Conservation (phyloP, 2,888 invertebrate species). For the Tryphoninae sp. region DNA sequence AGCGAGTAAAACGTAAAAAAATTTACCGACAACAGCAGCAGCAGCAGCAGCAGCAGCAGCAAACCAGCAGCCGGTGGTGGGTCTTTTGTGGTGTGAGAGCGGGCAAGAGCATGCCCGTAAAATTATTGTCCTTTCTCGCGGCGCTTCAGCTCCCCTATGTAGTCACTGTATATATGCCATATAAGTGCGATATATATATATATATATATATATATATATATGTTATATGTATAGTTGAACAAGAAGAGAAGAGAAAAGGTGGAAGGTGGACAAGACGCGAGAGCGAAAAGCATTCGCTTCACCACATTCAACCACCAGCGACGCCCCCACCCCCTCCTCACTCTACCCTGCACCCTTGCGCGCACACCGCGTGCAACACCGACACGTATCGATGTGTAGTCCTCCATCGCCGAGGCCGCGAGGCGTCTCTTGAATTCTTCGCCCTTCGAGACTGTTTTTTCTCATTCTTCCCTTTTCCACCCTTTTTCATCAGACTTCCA, state of each 20-base stretch:
- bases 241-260: constrained; percentile 14
- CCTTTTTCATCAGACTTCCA: constrained; percentile 13
- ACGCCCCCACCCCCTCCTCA: constrained; percentile 7
- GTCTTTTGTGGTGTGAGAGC: constrained; percentile 69
- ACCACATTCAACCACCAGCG: constrained; percentile 35
- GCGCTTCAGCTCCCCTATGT: constrained; percentile 6
- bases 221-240: constrained; percentile 6
- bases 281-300: constrained; percentile 21
- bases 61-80: constrained; percentile 73
- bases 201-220: constrained; percentile 21
- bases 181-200: constrained; percentile 20
- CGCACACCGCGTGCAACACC: constrained; percentile 4
- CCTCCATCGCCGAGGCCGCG: neutral
- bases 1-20: constrained; percentile 78
- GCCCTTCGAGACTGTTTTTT: neutral
- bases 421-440: constrained; percentile 23
- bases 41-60: neutral
- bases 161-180: constrained; percentile 10
- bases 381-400: constrained; percentile 29
- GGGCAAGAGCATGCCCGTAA: constrained; percentile 71
- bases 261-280: constrained; percentile 29
- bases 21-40: constrained; percentile 72
- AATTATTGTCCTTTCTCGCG: constrained; percentile 72
- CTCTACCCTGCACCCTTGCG: neutral
- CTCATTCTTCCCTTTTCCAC: constrained; percentile 5